These are phyloP conservation scores for Platichthys stellatus DNA, from an alignment of 2,113 vertebrate genomes.

Conservation along the genomic window DNA sequence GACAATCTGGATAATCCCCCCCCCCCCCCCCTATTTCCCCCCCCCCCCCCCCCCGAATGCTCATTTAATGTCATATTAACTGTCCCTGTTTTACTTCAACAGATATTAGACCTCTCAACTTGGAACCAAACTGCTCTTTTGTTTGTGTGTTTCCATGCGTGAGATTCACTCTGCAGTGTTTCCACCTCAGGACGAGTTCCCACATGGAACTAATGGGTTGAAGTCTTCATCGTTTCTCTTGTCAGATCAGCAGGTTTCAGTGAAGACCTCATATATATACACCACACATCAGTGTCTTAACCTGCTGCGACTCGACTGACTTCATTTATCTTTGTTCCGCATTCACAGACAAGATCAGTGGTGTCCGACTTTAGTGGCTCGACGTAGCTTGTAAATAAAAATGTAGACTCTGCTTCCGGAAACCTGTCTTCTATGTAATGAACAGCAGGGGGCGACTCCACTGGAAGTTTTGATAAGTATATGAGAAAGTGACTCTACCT, in stretches of 20 bases:
- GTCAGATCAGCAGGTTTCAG: background rate
- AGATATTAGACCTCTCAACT: background rate
- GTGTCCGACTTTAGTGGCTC: too few relatives aligned
- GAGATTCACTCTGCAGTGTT: background rate
- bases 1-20: background rate
- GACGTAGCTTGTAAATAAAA: too few relatives aligned
- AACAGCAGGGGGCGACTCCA: too few relatives aligned
- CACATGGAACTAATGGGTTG: constrained; percentile 6
- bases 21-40: too few relatives aligned
- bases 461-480: too few relatives aligned
- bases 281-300: background rate
- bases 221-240: constrained; percentile 5
- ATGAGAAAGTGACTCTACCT: too few relatives aligned
- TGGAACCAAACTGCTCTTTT: background rate
- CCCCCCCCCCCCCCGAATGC: too few relatives aligned
- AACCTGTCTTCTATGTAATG: too few relatives aligned
- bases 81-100: constrained; percentile 9
- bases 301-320: background rate
- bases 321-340: too few relatives aligned
- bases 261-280: background rate
- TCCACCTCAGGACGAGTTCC: background rate
- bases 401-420: too few relatives aligned
- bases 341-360: too few relatives aligned
- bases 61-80: background rate
- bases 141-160: constrained; percentile 20